Percentiles rank a stretch among this genome's conserved stretches.
Evolutionary conservation across 37 sponge, comb jelly and placozoan species (phyloP).

Genomic region (Spongilla lacustris): DNA sequence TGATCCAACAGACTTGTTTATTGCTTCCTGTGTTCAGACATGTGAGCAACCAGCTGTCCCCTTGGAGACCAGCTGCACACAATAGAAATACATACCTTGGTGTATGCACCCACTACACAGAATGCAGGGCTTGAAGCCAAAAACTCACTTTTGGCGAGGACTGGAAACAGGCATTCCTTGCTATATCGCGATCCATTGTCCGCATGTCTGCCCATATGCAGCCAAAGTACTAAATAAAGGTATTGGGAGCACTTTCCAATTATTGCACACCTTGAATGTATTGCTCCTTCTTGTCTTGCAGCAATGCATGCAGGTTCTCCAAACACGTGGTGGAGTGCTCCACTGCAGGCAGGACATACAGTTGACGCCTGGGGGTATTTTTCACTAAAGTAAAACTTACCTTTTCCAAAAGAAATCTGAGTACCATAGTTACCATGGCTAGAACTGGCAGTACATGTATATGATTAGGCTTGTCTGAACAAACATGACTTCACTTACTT

Average conservation of each 20-base stretch:
- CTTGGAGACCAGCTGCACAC: slow-evolving; percentile 76
- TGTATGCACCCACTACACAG: background rate
- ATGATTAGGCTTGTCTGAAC: too few species aligned
- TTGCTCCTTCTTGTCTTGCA: slow-evolving; percentile 49
- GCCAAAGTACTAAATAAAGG: too few species aligned
- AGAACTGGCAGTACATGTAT: too few species aligned
- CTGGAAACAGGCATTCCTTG: slow-evolving; percentile 39
- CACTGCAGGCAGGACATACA: slow-evolving; percentile 11
- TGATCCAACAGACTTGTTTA: slow-evolving; percentile 67
- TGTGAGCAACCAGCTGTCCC: slow-evolving; percentile 85
- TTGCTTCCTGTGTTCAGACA: slow-evolving; percentile 88
- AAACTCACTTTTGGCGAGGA: slow-evolving; percentile 28
- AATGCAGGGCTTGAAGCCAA: background rate
- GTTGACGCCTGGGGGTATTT: background rate
- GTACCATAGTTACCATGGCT: too few species aligned
- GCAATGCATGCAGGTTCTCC: slow-evolving; percentile 36
- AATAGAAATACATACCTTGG: background rate
- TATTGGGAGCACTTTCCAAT: too few species aligned
- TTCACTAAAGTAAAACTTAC: too few species aligned
- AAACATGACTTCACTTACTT: too few species aligned
- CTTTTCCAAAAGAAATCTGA: too few species aligned
- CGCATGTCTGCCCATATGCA: slow-evolving; percentile 59
- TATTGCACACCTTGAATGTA: slow-evolving; percentile 51
- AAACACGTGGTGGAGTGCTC: slow-evolving; percentile 37
- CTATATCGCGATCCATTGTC: slow-evolving; percentile 54